Base-by-base conservation (phyloP, 2,797 vertebrate species). In the Labeo calbasu region DNA sequence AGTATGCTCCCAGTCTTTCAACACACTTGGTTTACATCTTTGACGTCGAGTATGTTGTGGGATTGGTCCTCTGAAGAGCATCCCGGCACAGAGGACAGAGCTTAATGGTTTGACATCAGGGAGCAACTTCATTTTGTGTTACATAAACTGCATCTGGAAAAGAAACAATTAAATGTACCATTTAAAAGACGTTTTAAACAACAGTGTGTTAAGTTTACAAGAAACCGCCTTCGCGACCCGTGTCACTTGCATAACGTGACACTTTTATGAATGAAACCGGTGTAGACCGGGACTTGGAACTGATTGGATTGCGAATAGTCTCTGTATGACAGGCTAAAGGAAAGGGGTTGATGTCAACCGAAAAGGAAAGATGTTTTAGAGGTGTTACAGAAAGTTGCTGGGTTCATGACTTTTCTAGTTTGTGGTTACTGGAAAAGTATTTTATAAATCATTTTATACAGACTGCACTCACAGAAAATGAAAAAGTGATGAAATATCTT, bases 101-200 rank as follows among this genome's bases (percentile, higher is more conserved):
- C 90, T 95, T 96, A 95, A 95, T 94, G 95, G 92, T 93, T 94
- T 93, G 90, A 96, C 94, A 94, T 95, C 94, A 92, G 92, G 96
- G 93, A 94, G 68, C 90, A 92, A 94, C 94, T 94, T 95, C 96
- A 91, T 90, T 90, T 93, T 83, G 84, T 75, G 83, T 97, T 97
- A 99, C 98, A 99, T 99, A 95, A 99, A 99, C 93, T 99, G 97
- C 95, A 99, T 99, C 98, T 99, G 96, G 61, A 91, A 92, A 21
- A 81, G 86, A 89, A 72, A 57, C 48, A 88, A 88, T 86, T 1
- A 81, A 63, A 71, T 5, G 43, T 59, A 14, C 2, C 14, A 2
- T n/a, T 59, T 36, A 23, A 71, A 61, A 17, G 3, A 63, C 17
- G 53, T 43, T 77, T 50, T 65, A 65, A 0, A 23, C 79, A 28